Base-by-base conservation (phyloP, 2,888 invertebrate species). In the Brachypterus glaber region DNA sequence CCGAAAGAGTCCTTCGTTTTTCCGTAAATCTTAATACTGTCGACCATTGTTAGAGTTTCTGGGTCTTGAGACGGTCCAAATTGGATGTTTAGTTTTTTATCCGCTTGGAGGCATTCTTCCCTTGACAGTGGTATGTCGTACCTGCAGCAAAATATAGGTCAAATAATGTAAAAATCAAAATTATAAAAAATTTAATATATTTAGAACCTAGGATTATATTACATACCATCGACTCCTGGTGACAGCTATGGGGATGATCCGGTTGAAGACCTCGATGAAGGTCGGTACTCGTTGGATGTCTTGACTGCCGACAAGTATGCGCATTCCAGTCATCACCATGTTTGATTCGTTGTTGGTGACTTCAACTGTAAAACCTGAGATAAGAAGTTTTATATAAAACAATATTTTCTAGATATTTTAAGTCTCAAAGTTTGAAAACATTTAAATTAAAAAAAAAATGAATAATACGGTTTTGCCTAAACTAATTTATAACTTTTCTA, bases 1-100 rank as follows among this genome's bases (percentile, higher is more conserved):
- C 93, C 93, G 58, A 96, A 93, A 1, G 83, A 74, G 59, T 95
- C 95, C 64, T 96, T 96, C 1, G 89, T 87, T 67, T 92, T 93
- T 1, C 92, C 92, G 60, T 95, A 95, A 55, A 55, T 39, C 72
- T 93, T 93, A 14, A 96, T 81, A 31, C 88, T 89, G 63, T 97
- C 95, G 1, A 97, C 77, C 80, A 95, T 87, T 1, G 86, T 90
- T 3, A 93, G 83, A 29, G 85, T 83, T 56, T 89, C 82, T 4
- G 86, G 78, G 65, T 91, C 90, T 62, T 84, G 82, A 0, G 89
- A 88, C 3, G 86, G 81, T 31, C 88, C 87, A 58, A 91, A 89
- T 26, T 74, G 75, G 33, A 93, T 76, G 2, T 77, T 73, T n/a
- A 95, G 66, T 55, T 89, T 87, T 65, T 92, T 92, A 62, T 95